phyloP scores from a whole-genome alignment of 1,140 invertebrate species.

The Heliconius nattereri region DNA sequence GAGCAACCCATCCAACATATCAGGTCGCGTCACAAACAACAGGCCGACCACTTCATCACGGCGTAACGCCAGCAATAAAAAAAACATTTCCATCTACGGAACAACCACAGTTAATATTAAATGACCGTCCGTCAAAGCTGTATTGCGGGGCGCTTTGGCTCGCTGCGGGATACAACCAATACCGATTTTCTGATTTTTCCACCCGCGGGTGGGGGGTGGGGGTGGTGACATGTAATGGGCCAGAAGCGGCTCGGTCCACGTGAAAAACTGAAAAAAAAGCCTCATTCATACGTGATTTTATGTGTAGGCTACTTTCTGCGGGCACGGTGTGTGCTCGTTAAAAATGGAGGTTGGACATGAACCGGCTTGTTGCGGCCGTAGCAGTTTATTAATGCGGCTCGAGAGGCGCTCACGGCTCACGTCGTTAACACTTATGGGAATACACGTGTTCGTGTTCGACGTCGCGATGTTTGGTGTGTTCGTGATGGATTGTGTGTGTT shows the following conservation, averaged over 20 bases:
- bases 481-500: neutral
- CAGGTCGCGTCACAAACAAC: slow-evolving; percentile 76
- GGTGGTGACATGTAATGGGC: slow-evolving; percentile 76
- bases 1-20: slow-evolving; percentile 71
- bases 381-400: slow-evolving; percentile 74
- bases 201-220: slow-evolving; percentile 32
- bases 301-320: slow-evolving; percentile 79
- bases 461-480: slow-evolving; percentile 25
- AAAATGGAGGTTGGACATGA: slow-evolving; percentile 75
- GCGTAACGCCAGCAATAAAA: slow-evolving; percentile 74
- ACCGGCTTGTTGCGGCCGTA: slow-evolving; percentile 74
- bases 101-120: slow-evolving; percentile 81
- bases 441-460: slow-evolving; percentile 38
- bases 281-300: slow-evolving; percentile 80
- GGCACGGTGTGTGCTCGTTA: slow-evolving; percentile 75
- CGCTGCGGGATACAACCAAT: slow-evolving; percentile 74
- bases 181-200: slow-evolving; percentile 79
- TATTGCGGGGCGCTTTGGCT: slow-evolving; percentile 71
- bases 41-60: slow-evolving; percentile 75
- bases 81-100: slow-evolving; percentile 80
- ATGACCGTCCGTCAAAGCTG: slow-evolving; percentile 79
- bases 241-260: slow-evolving; percentile 73
- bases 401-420: slow-evolving; percentile 54
- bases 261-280: slow-evolving; percentile 78
- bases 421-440: slow-evolving; percentile 52